Conservation (phyloP, 2,888 invertebrate genomes). For the Chaetoderma sp. region DNA sequence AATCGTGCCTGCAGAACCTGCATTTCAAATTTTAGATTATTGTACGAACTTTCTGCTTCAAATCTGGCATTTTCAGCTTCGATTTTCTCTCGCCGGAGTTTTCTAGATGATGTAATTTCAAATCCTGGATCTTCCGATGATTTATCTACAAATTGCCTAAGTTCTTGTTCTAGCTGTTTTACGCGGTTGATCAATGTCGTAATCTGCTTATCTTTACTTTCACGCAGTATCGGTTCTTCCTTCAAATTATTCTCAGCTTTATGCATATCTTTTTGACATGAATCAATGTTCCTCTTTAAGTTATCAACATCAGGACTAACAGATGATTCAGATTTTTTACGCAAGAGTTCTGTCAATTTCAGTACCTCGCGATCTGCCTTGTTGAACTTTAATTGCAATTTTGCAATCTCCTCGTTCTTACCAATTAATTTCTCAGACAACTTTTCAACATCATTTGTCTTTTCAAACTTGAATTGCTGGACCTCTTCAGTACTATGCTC, state of each 20-base stretch:
- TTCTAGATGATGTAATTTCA: conserved; percentile 4
- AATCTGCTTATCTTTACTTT: background rate
- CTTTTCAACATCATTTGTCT: background rate
- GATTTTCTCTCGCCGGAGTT: conserved; percentile 28
- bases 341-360: too few relatives aligned
- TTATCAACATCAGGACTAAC: too few relatives aligned
- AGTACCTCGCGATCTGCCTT: too few relatives aligned
- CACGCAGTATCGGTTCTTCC: conserved; percentile 1
- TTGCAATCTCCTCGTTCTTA: background rate
- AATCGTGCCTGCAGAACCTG: background rate
- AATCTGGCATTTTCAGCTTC: conserved; percentile 36
- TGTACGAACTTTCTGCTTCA: conserved; percentile 24
- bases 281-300: too few relatives aligned
- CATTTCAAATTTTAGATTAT: background rate
- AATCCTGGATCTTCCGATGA: conserved; percentile 5
- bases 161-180: conserved; percentile 24
- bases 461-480: background rate
- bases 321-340: too few relatives aligned
- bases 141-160: conserved; percentile 26
- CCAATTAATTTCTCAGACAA: background rate
- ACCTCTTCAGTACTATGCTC: conserved; percentile 2
- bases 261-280: too few relatives aligned
- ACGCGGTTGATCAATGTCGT: background rate
- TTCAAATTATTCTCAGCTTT: conserved; percentile 9
- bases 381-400: background rate